Evolutionary conservation across 2,888 invertebrate genomes (phyloP).

Genomic region (Phragmatobia fuliginosa): DNA sequence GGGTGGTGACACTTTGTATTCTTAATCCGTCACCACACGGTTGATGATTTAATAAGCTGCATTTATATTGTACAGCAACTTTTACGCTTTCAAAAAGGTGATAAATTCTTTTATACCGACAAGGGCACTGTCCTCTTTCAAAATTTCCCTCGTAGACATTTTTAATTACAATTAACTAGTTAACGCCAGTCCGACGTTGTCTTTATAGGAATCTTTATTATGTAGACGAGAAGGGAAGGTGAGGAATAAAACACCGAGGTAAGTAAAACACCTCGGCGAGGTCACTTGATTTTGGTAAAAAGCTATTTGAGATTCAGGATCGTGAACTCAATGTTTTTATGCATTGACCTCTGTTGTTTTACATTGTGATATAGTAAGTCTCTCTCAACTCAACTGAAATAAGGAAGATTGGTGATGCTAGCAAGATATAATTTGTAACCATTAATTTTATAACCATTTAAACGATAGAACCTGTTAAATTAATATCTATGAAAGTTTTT

Average conservation of each 20-base stretch:
- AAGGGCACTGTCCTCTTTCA: background rate
- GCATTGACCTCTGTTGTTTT: background rate
- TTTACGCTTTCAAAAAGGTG: background rate
- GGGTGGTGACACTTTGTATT: too few relatives aligned
- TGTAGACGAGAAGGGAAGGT: background rate
- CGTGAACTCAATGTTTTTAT: background rate
- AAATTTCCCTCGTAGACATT: conserved; percentile 4
- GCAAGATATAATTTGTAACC: background rate
- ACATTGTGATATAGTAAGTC: background rate
- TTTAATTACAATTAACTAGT: conserved; percentile 17
- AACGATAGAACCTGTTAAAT: background rate
- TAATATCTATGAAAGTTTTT: background rate
- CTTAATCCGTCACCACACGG: too few relatives aligned
- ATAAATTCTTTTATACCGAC: background rate
- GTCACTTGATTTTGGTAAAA: background rate
- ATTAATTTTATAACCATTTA: too few relatives aligned
- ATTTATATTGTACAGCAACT: background rate
- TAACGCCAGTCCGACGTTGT: conserved; percentile 3
- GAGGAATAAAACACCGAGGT: background rate
- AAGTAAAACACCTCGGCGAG: background rate
- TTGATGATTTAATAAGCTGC: background rate
- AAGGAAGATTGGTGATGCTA: background rate
- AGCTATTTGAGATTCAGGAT: background rate
- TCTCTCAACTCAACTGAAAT: background rate
- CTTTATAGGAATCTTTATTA: conserved; percentile 10